Evolutionary conservation across 2,113 vertebrate species (phyloP).

Genomic region (Alouatta palliata): DNA sequence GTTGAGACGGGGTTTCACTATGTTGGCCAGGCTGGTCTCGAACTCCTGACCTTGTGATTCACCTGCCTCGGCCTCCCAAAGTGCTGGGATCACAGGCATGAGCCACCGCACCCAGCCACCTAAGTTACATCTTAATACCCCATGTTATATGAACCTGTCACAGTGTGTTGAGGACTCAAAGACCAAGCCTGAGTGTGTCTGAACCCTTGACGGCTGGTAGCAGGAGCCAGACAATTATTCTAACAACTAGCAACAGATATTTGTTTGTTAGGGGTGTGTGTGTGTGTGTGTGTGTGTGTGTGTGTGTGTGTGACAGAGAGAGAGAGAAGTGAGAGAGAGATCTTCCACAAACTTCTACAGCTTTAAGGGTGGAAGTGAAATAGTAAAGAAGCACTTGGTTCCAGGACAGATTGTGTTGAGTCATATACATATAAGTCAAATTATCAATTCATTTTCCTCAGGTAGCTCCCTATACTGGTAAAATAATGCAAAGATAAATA

Average conservation of each 20-base stretch:
- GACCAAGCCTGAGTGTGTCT: conserved; percentile 10
- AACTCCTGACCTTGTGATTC: too few relatives aligned
- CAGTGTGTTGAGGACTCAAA: neutral
- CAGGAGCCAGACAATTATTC: neutral
- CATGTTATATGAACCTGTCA: neutral
- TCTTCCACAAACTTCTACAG: too few relatives aligned
- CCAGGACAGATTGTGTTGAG: neutral
- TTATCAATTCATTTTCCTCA: conserved; percentile 39
- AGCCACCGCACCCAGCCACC: too few relatives aligned
- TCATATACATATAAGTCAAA: neutral
- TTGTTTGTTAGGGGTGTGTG: neutral
- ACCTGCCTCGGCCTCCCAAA: too few relatives aligned
- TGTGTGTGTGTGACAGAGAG: too few relatives aligned
- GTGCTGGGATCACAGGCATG: too few relatives aligned
- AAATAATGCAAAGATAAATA: conserved; percentile 42
- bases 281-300: too few relatives aligned
- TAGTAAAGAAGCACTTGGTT: neutral
- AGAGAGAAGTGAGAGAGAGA: too few relatives aligned
- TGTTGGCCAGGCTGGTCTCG: too few relatives aligned
- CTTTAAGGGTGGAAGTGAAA: conserved; percentile 31
- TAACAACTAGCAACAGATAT: neutral
- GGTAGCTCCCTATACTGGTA: neutral
- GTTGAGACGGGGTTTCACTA: too few relatives aligned
- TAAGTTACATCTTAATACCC: neutral
- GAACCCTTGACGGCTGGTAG: neutral